phyloP scores from a whole-genome alignment of 1,140 invertebrate species.

The Steinernema khuongi region DNA sequence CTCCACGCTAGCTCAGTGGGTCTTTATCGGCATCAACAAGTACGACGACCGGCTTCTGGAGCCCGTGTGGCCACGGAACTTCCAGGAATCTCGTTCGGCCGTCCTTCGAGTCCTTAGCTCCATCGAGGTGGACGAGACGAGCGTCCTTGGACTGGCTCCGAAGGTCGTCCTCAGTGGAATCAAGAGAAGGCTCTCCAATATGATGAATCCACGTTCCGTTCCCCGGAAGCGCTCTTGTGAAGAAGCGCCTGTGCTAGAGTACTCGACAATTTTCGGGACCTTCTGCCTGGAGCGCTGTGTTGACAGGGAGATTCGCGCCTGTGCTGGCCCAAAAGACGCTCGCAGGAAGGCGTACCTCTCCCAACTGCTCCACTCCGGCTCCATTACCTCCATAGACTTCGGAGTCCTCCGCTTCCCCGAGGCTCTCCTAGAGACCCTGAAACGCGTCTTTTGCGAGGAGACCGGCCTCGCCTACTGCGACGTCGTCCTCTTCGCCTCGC shows the following conservation, averaged over 20 bases:
- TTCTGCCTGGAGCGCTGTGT: too few species aligned
- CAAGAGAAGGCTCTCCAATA: neutral
- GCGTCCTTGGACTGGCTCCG: neutral
- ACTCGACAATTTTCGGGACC: too few species aligned
- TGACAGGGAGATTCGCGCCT: neutral
- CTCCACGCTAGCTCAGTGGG: neutral
- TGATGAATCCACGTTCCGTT: neutral
- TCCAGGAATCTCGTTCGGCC: neutral
- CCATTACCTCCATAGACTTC: neutral
- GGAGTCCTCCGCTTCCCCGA: neutral
- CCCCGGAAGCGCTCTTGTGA: too few species aligned
- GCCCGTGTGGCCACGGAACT: neutral
- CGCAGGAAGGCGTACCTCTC: neutral
- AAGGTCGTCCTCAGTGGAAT: neutral
- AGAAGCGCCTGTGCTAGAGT: too few species aligned
- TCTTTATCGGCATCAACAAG: conserved; percentile 4
- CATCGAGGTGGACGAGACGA: neutral
- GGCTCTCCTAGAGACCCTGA: neutral
- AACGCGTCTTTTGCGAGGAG: neutral
- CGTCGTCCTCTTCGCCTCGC: neutral
- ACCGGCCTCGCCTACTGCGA: neutral
- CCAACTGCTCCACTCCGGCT: neutral
- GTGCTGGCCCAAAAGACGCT: neutral
- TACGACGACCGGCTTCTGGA: neutral
- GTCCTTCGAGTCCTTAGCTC: neutral